These are phyloP conservation scores for Melinopterus prodromus DNA, from an alignment of 2,888 invertebrate genomes.

Conservation along the genomic window DNA sequence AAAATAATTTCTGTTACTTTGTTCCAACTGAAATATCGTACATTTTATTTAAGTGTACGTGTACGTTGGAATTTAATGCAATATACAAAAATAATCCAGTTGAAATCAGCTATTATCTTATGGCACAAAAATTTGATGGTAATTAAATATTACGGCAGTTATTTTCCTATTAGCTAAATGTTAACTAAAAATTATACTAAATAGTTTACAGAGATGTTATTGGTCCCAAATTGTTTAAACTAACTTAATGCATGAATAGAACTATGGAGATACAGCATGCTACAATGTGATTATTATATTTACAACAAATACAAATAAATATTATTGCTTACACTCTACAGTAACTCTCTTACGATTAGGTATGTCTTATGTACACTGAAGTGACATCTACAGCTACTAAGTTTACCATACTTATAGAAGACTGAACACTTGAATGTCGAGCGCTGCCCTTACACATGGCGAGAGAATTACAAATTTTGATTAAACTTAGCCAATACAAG, in stretches of 20 bases:
- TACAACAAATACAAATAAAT: slow-evolving; percentile 4
- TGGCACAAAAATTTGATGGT: slow-evolving; percentile 6
- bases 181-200: slow-evolving; percentile 13
- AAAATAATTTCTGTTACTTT: not conserved
- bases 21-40: not conserved
- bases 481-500: not conserved
- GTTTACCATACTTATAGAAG: slow-evolving; percentile 11
- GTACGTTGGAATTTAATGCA: not conserved
- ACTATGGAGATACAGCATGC: slow-evolving; percentile 6
- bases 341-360: not conserved
- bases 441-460: not conserved
- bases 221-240: slow-evolving; percentile 25
- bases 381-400: slow-evolving; percentile 19
- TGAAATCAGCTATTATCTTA: slow-evolving; percentile 6
- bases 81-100: not conserved
- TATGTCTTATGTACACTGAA: slow-evolving; percentile 20
- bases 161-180: slow-evolving; percentile 22
- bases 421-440: not conserved
- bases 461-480: not conserved
- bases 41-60: not conserved
- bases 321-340: not conserved
- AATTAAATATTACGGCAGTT: slow-evolving; percentile 28
- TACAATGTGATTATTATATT: slow-evolving; percentile 12
- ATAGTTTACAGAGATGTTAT: slow-evolving; percentile 4
- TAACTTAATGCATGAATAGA: not conserved